Base-by-base conservation (phyloP, 2,888 invertebrate genomes). In the Bedellia somnulentella region DNA sequence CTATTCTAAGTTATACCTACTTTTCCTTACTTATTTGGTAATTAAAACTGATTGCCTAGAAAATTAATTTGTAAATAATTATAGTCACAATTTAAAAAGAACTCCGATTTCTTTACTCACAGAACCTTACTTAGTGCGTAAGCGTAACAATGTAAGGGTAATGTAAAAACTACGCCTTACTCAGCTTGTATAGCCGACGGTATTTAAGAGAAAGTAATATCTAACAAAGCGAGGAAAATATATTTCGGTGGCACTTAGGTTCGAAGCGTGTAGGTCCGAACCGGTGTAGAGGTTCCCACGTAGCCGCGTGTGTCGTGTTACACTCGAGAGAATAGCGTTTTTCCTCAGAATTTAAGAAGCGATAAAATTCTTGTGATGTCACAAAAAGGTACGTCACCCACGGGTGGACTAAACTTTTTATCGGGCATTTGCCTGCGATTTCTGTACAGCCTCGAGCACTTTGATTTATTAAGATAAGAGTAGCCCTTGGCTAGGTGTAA, bases 351-450 rank as follows among this genome's bases (percentile, higher is more conserved):
- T 75, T 75, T 73, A 73, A 68, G 68, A 64, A 55, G 61, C 67
- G 73, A 75, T 73, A 75, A 75, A 71, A 75, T 75, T 75, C 75
- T 64, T 60, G 68, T 64, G 68, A 68, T 70, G 75, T 75, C 70
- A 64, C 73, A 68, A 71, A 75, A 75, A 75, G 73, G 71, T 73
- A 66, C 71, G 70, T 71, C 67, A 73, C 75, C 71, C n/a, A n/a
- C n/a, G n/a, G n/a, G n/a, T n/a, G n/a, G 15, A 22, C 29, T 12
- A 8, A 9, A 10, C 6, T 27, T 12, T 17, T 27, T 11, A 26
- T 5, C 10, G 21, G 4, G 15, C n/a, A n/a, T n/a, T n/a, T 26
- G 21, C 29, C 17, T 15, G 29, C 22, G 21, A 29, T 29, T 29
- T 13, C n/a, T 17, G n/a, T 11, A 6, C 11, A n/a, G 5, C 5